phyloP scores from a whole-genome alignment of 1,140 invertebrate genomes.

The Drosophila littoralis region DNA sequence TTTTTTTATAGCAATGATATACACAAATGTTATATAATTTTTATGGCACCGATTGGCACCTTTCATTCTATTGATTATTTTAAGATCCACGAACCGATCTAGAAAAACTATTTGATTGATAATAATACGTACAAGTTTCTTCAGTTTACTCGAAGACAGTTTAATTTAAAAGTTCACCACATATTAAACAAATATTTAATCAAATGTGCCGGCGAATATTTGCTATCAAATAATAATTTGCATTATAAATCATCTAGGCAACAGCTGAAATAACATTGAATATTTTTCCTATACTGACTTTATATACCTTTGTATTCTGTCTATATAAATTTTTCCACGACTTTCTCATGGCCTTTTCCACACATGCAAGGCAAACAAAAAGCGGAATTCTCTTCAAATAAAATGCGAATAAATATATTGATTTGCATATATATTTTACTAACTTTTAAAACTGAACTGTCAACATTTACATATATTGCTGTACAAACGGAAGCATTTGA shows the following conservation, averaged over 20 bases:
- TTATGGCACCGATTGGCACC: not conserved
- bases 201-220: slow-evolving; percentile 25
- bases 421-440: slow-evolving; percentile 50
- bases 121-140: too few species aligned
- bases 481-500: slow-evolving; percentile 3
- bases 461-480: slow-evolving; percentile 3
- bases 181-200: slow-evolving; percentile 29
- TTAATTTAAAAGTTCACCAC: too few species aligned
- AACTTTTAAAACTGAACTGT: slow-evolving; percentile 20
- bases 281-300: not conserved
- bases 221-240: slow-evolving; percentile 12
- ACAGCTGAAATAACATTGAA: slow-evolving; percentile 21
- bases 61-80: too few species aligned
- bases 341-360: not conserved
- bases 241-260: slow-evolving; percentile 9
- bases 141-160: too few species aligned
- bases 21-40: too few species aligned
- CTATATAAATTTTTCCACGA: not conserved
- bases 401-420: slow-evolving; percentile 7
- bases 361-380: too few species aligned
- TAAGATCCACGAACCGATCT: too few species aligned
- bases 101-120: too few species aligned
- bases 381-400: not conserved
- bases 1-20: not conserved
- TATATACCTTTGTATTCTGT: not conserved